These are phyloP conservation scores for Yponomeuta plumbellus DNA, from an alignment of 2,888 invertebrate species.

Conservation along the genomic window DNA sequence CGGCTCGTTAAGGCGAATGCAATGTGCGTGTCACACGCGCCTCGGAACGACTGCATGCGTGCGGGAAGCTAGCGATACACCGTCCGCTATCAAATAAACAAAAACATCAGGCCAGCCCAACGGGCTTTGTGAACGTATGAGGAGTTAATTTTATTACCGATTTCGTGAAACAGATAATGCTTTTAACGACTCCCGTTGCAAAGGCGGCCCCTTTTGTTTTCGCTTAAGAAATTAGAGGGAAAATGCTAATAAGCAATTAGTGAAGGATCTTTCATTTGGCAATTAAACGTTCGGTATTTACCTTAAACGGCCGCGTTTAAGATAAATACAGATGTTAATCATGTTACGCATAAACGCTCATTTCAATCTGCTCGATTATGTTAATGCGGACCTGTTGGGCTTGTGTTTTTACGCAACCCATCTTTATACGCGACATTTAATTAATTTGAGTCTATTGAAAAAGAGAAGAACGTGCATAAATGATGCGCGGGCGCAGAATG, in stretches of 20 bases:
- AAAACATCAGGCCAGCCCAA: conserved; percentile 44
- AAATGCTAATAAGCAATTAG: conserved; percentile 7
- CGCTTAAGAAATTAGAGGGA: conserved; percentile 7
- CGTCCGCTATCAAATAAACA: conserved; percentile 68
- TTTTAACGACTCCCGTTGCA: conserved; percentile 16
- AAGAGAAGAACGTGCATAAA: conserved; percentile 24
- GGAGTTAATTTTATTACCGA: conserved; percentile 44
- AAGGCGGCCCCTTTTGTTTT: conserved; percentile 13
- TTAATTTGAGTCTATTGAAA: conserved; percentile 41
- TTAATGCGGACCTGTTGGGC: not conserved
- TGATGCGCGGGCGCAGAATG: conserved; percentile 47
- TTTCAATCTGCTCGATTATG: not conserved
- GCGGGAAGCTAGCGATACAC: conserved; percentile 59
- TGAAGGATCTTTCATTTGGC: not conserved
- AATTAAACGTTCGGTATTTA: not conserved
- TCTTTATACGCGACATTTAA: conserved; percentile 45
- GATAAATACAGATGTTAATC: conserved; percentile 1
- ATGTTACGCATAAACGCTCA: not conserved
- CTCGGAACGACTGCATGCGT: conserved; percentile 61
- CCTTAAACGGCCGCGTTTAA: not conserved
- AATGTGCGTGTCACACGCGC: conserved; percentile 65
- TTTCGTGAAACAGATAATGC: conserved; percentile 41
- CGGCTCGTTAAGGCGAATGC: conserved; percentile 36
- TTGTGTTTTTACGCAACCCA: not conserved
- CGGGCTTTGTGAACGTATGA: conserved; percentile 12